phyloP scores from a whole-genome alignment of 2,113 vertebrate genomes.

The Furnarius figulus region DNA sequence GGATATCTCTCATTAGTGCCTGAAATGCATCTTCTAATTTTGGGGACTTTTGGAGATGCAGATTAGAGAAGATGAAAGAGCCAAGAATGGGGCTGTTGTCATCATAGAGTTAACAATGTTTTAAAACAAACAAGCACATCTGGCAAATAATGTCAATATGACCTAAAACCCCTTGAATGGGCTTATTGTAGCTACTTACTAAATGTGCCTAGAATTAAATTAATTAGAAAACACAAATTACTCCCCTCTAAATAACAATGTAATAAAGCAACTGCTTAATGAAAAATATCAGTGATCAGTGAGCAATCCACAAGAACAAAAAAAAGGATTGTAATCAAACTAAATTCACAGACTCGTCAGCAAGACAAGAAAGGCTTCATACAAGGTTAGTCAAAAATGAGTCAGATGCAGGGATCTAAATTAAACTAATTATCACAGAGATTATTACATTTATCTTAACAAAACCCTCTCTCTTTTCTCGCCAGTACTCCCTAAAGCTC shows the following conservation, averaged over 20 bases:
- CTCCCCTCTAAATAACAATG: slow-evolving; percentile 49
- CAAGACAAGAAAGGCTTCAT: slow-evolving; percentile 49
- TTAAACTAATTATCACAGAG: slow-evolving; percentile 78
- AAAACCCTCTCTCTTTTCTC: slow-evolving; percentile 38
- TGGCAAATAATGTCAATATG: slow-evolving; percentile 54
- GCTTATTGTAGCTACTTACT: slow-evolving; percentile 39
- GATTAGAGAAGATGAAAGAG: background rate
- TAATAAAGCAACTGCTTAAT: slow-evolving; percentile 60
- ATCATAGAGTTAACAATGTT: slow-evolving; percentile 38
- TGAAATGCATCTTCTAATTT: background rate
- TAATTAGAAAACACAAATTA: slow-evolving; percentile 65
- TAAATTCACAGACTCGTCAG: slow-evolving; percentile 26
- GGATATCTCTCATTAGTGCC: background rate
- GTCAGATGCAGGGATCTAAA: slow-evolving; percentile 71
- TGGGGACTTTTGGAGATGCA: background rate
- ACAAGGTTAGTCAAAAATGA: slow-evolving; percentile 54
- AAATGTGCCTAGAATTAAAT: slow-evolving; percentile 58
- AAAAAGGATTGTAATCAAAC: slow-evolving; percentile 31
- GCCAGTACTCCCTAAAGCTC: slow-evolving; percentile 66
- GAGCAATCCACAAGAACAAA: slow-evolving; percentile 35
- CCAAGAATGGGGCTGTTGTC: background rate
- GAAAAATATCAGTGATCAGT: slow-evolving; percentile 52
- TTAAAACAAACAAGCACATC: slow-evolving; percentile 37
- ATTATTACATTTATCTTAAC: slow-evolving; percentile 74
- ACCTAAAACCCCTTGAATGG: slow-evolving; percentile 41